phyloP scores from a whole-genome alignment of 2,888 invertebrate genomes.

The Nephrotoma appendiculata region DNA sequence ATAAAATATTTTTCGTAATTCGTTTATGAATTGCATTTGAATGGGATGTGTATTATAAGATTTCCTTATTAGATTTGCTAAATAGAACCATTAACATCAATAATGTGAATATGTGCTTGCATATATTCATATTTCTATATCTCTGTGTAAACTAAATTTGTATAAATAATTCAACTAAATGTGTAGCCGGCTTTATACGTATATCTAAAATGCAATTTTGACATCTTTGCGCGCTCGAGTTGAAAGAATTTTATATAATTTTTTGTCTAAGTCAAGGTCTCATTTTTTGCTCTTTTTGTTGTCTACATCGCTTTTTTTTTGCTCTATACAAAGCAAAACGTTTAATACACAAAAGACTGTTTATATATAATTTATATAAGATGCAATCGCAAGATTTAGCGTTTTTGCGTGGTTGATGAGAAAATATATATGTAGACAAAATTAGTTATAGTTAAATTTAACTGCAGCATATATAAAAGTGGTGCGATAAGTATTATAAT shows the following conservation, averaged over 20 bases:
- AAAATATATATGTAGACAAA: background rate
- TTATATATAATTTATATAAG: background rate
- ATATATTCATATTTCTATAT: background rate
- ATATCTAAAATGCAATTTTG: background rate
- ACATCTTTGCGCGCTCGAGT: background rate
- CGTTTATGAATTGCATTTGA: background rate
- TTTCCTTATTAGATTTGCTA: background rate
- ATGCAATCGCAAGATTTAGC: background rate
- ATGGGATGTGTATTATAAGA: background rate
- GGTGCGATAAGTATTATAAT: background rate
- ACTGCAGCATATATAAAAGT: background rate
- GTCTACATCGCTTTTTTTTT: background rate
- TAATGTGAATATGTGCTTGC: background rate
- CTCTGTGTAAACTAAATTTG: background rate
- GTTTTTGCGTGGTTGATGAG: background rate
- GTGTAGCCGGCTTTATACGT: background rate
- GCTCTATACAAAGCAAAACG: background rate
- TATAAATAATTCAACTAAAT: background rate
- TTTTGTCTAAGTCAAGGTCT: background rate
- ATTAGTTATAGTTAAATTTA: background rate
- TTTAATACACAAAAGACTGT: background rate
- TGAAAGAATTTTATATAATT: background rate
- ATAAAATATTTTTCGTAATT: background rate
- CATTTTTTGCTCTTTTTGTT: background rate
- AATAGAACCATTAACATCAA: background rate